Base-by-base conservation (phyloP, 1,140 invertebrate species). In the Carcinoscorpius rotundicauda region DNA sequence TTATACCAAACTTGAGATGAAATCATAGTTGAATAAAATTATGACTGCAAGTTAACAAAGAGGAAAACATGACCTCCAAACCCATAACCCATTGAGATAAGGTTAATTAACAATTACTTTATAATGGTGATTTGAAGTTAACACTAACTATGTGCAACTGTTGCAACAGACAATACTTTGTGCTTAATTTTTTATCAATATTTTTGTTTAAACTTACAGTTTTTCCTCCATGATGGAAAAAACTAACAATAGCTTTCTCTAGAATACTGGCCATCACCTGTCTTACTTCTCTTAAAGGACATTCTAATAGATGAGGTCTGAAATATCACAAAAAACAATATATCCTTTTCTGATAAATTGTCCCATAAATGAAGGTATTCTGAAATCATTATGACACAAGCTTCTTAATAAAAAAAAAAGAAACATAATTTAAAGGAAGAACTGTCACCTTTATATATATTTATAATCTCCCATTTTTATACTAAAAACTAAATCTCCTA, bases 241-340 rank as follows among this genome's bases (percentile, higher is more conserved):
- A 76, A 64, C 71, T 73, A 50, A 62, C 69, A 64, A 71, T 58
- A 11, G 64, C 61, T 51, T 63, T 68, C 64, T 78, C 75, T 59
- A 79, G 60, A 8, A 78, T 68, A 50, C 72, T 71, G 4, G 72
- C 74, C 68, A 79, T 77, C 6, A 76, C 72, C 48, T 72, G 67
- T 51, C 80, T 70, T 6, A 80, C 74, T 69, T 78, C 77, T 67
- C 73, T 76, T 56, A 71, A 72, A 2, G 80, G 77, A 69, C 78
- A 78, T 61, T 81, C 79, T 51, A 81, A 68, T 5, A 81, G 70
- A 68, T 78, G 78, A 10, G 78, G 75, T 64, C 77, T 79, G 70
- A 48, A 72, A 71, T 51, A 29, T 29, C 29, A 29, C 29, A 29
- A 29, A 29, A 29, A 29, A 2, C 29, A 29, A 29, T 29, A 29